phyloP scores from a whole-genome alignment of 2,888 invertebrate genomes.

The Pomacea canaliculata region DNA sequence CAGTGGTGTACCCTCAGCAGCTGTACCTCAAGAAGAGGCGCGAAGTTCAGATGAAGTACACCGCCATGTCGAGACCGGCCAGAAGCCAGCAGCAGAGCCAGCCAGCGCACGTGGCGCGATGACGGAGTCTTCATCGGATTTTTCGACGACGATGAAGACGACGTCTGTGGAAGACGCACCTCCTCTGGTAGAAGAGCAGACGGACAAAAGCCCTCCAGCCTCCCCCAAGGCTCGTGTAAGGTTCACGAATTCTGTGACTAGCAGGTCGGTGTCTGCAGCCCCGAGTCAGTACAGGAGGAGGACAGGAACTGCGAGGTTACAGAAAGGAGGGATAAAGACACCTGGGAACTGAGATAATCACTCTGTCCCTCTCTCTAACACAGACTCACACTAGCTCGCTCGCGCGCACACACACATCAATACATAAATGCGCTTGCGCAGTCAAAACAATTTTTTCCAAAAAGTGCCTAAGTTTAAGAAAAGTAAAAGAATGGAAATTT shows the following conservation, averaged over 20 bases:
- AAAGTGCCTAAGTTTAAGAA: no score
- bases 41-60: slow-evolving; percentile 18
- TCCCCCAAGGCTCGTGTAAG: slow-evolving; percentile 15
- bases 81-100: not conserved
- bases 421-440: not conserved
- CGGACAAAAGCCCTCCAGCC: not conserved
- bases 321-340: not conserved
- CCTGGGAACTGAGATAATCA: not conserved
- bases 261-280: slow-evolving; percentile 3
- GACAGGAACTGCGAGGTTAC: slow-evolving; percentile 2
- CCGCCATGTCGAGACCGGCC: not conserved
- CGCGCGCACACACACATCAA: not conserved
- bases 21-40: slow-evolving; percentile 26
- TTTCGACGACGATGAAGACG: not conserved
- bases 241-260: slow-evolving; percentile 6
- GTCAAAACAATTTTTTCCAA: not conserved
- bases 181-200: not conserved
- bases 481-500: no score
- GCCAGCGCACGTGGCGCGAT: not conserved
- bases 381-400: not conserved
- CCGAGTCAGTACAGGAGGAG: slow-evolving; percentile 5
- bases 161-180: not conserved
- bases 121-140: no score
- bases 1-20: slow-evolving; percentile 15
- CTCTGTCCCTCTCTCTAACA: not conserved